Evolutionary conservation across 2,113 vertebrate genomes (phyloP), one percentile per base, ranked within the genome.

Genomic region (Amphiprion percula): DNA sequence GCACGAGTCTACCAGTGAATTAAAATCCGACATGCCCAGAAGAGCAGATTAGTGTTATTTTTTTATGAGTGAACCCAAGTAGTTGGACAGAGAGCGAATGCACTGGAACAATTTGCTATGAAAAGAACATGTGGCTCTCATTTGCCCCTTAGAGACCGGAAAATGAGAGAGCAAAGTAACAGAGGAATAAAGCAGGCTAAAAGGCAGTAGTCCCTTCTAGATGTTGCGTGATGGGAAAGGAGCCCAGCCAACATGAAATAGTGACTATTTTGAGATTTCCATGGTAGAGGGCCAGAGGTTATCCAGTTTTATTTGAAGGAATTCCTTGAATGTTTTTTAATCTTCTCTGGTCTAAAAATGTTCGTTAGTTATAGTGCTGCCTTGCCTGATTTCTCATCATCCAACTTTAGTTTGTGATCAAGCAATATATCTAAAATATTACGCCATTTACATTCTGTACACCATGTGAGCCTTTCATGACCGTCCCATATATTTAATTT

Each of bases 101-200:
- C 83, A 74, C 54, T 66, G 85, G 74, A 91, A 87, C 68, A 84
- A 47, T 79, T 80, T 83, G 73, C 75, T 87, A 77, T 81, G 80
- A 88, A 87, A 72, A 82, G 77, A 91, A 91, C 89, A 88, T 84
- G 83, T 90, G 88, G 85, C 74, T 89, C 63, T 84, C 70, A 76
- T 88, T 92, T 86, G 54, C 52, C 77, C 83, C 80, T 58, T 11
- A 23, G 63, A 85, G 79, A 77, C 52, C 60, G 80, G 87, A 83
- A 87, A 86, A 90, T 71, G 59, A 83, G 80, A 89, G 69, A 78
- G 54, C 47, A 77, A 89, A 90, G 68, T 53, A 85, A 64, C 41
- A 16, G 53, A 79, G 62, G 44, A 71, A 47, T 74, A 87, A 80
- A 74, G 74, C 63, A 63, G 49, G 37, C 71, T 78, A 21, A 81